phyloP scores from a whole-genome alignment of 2,797 vertebrate genomes.

The Kryptolebias ocellatus region DNA sequence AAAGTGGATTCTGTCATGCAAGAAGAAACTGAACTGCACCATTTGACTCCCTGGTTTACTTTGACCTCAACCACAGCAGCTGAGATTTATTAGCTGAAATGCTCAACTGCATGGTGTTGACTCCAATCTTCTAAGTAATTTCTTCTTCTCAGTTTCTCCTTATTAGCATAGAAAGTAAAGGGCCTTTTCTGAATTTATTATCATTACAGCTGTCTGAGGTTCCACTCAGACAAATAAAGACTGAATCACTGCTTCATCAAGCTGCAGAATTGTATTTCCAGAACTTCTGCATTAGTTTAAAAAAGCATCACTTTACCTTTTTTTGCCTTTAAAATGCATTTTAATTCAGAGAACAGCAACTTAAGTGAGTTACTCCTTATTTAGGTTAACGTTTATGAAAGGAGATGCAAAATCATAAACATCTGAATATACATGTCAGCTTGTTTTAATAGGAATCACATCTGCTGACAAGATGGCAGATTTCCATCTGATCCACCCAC shows the following conservation, averaged over 20 bases:
- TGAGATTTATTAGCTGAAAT: slow-evolving; percentile 47
- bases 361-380: slow-evolving; percentile 26
- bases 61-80: slow-evolving; percentile 39
- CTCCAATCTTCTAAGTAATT: slow-evolving; percentile 70
- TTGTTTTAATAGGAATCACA: slow-evolving; percentile 24
- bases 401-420: background rate
- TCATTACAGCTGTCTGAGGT: slow-evolving; percentile 39
- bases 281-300: slow-evolving; percentile 27
- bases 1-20: slow-evolving; percentile 8
- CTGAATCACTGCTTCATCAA: slow-evolving; percentile 14
- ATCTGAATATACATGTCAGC: slow-evolving; percentile 39
- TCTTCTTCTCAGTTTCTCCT: slow-evolving; percentile 62
- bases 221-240: slow-evolving; percentile 20
- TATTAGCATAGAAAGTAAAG: slow-evolving; percentile 70
- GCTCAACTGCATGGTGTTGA: slow-evolving; percentile 48
- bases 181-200: slow-evolving; percentile 60
- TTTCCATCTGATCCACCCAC: slow-evolving; percentile 3
- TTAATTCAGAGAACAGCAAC: slow-evolving; percentile 19
- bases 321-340: slow-evolving; percentile 15
- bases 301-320: background rate
- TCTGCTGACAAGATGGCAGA: slow-evolving; percentile 18
- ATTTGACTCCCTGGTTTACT: slow-evolving; percentile 48
- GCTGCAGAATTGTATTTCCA: slow-evolving; percentile 18
- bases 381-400: slow-evolving; percentile 9
- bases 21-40: slow-evolving; percentile 14